A percentile compares a stretch with the other conserved stretches of the same genome.
Evolutionary conservation across 2,113 vertebrate genomes (phyloP).

Genomic region (Tyrannus savana): DNA sequence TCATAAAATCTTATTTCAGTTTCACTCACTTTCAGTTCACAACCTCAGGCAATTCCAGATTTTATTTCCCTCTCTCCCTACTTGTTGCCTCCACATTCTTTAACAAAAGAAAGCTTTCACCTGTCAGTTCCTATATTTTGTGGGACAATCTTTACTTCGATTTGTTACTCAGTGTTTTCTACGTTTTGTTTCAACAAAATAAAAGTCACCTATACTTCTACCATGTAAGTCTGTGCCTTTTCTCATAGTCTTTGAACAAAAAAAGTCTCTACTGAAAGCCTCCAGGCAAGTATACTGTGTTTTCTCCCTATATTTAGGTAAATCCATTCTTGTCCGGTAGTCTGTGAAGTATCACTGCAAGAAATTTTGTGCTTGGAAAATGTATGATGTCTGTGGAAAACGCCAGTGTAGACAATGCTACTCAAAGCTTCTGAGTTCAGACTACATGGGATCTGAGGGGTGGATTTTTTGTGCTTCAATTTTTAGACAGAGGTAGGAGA

Average conservation of each 20-base stretch:
- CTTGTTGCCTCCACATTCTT: neutral
- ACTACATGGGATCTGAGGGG: neutral
- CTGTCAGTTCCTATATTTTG: neutral
- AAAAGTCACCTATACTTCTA: neutral
- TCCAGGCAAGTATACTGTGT: neutral
- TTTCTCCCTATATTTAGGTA: neutral
- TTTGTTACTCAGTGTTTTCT: neutral
- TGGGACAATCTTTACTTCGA: neutral
- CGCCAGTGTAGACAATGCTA: neutral
- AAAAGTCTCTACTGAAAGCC: neutral
- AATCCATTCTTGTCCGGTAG: neutral
- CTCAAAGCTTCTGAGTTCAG: neutral
- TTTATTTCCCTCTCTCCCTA: neutral
- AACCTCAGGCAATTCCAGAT: neutral
- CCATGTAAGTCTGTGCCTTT: rapidly evolving
- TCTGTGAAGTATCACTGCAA: neutral
- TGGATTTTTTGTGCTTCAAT: neutral
- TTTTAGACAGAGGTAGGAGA: neutral
- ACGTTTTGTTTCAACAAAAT: neutral
- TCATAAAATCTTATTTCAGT: neutral
- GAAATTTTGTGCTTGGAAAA: neutral
- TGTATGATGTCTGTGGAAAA: neutral
- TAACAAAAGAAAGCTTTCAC: neutral
- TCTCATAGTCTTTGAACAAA: neutral
- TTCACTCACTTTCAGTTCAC: neutral